phyloP scores from a whole-genome alignment of 2,113 vertebrate species.

The Pundamilia nyererei region DNA sequence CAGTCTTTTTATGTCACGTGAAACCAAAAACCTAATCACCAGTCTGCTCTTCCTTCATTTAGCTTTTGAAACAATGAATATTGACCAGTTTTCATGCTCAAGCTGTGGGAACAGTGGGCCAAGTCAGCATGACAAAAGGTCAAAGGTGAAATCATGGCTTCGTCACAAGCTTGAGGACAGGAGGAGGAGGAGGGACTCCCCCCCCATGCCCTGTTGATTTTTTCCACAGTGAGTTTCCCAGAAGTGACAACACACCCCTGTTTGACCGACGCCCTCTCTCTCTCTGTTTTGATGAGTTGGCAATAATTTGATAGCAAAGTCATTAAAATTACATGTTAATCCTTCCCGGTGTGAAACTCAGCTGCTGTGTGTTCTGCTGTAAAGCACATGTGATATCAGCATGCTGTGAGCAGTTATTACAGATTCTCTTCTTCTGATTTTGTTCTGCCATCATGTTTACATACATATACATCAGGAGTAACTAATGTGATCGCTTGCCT shows the following conservation, averaged over 20 bases:
- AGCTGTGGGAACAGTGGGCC: background rate
- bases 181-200: background rate
- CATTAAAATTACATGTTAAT: background rate
- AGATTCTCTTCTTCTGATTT: background rate
- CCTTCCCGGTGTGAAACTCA: accelerated
- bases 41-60: background rate
- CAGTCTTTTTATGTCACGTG: background rate
- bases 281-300: background rate
- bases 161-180: background rate
- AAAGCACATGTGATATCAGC: background rate
- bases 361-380: background rate
- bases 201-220: background rate
- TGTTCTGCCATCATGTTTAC: background rate
- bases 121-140: background rate
- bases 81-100: background rate
- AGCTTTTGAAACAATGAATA: background rate
- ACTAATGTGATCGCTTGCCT: background rate
- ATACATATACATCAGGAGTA: background rate
- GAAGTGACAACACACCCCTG: background rate
- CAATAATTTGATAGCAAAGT: background rate
- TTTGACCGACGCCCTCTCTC: background rate
- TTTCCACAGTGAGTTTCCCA: background rate
- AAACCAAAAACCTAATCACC: accelerated
- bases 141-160: constrained; percentile 10
- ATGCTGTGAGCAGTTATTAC: background rate